Evolutionary conservation across 2,888 invertebrate genomes (phyloP).

Genomic region (Liodrosophila aerea): DNA sequence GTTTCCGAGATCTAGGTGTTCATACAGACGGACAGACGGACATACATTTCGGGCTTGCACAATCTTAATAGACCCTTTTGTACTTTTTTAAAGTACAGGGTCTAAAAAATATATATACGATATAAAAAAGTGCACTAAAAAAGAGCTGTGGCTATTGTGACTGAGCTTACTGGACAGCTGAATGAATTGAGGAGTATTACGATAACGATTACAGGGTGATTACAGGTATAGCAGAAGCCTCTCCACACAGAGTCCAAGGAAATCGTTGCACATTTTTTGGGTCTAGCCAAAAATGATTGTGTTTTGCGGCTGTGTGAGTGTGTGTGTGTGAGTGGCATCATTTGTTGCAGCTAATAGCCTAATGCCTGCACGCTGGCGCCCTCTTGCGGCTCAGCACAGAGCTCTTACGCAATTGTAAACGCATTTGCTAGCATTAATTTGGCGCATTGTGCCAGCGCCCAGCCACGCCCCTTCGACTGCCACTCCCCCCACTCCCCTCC

Average conservation of each 20-base stretch:
- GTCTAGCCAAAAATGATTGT: slow-evolving; percentile 5
- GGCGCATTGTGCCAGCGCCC: slow-evolving; percentile 28
- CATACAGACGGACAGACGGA: too few species aligned
- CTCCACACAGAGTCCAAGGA: slow-evolving; percentile 8
- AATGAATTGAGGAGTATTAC: too few species aligned
- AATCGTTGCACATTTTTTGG: slow-evolving; percentile 54
- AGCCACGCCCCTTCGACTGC: background rate
- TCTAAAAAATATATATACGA: too few species aligned
- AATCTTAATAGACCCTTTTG: too few species aligned
- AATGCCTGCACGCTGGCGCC: slow-evolving; percentile 33
- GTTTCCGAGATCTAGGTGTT: too few species aligned
- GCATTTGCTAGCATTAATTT: slow-evolving; percentile 55
- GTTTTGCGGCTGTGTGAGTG: background rate
- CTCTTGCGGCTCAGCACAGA: slow-evolving; percentile 7
- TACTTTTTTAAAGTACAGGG: too few species aligned
- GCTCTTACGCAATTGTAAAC: slow-evolving; percentile 55
- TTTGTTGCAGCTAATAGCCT: slow-evolving; percentile 66
- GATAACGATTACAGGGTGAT: too few species aligned
- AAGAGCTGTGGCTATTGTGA: too few species aligned
- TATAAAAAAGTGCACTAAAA: too few species aligned
- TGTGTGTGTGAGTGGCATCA: slow-evolving; percentile 26
- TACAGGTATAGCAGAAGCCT: too few species aligned
- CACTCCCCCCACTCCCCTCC: background rate
- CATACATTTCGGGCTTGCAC: too few species aligned
- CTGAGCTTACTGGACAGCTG: too few species aligned